These are phyloP conservation scores for Amorpha juglandis DNA, from an alignment of 2,888 invertebrate species.

Conservation along the genomic window DNA sequence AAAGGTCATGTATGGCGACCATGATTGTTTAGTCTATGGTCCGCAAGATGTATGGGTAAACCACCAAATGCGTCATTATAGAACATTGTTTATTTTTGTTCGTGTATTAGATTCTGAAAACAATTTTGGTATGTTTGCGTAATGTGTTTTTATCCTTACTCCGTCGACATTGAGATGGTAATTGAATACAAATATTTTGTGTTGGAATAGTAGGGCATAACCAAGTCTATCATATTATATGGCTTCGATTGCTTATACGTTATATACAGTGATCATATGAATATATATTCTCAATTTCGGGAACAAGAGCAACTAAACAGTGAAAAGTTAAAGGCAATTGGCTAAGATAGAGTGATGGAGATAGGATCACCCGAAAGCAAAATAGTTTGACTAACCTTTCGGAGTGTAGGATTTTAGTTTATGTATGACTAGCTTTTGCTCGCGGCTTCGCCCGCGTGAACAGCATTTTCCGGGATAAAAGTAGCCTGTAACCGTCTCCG, in stretches of 20 bases:
- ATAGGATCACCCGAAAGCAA: too few species aligned
- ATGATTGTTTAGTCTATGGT: conserved; percentile 51
- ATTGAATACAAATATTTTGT: not conserved
- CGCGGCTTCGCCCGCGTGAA: too few species aligned
- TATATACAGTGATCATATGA: not conserved
- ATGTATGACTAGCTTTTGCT: too few species aligned
- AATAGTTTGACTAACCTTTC: too few species aligned
- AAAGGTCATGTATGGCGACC: conserved; percentile 36
- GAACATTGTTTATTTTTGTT: conserved; percentile 50
- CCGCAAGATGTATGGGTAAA: conserved; percentile 38
- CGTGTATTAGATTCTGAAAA: conserved; percentile 39
- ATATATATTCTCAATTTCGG: not conserved
- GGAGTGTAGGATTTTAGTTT: too few species aligned
- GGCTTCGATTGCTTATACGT: not conserved
- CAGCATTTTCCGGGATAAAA: too few species aligned
- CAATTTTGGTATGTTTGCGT: not conserved
- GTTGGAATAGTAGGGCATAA: not conserved
- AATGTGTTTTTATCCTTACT: not conserved
- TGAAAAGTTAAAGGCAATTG: too few species aligned
- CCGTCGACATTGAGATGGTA: not conserved
- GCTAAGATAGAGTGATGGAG: too few species aligned
- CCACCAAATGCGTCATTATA: conserved; percentile 44
- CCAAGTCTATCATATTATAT: not conserved
- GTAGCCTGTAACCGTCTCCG: too few species aligned
- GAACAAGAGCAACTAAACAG: not conserved